A percentile compares a stretch with the other conserved stretches of the same genome.
Evolutionary conservation across 2,797 vertebrate species (phyloP).

Genomic region (Melanotaenia maccullochi): DNA sequence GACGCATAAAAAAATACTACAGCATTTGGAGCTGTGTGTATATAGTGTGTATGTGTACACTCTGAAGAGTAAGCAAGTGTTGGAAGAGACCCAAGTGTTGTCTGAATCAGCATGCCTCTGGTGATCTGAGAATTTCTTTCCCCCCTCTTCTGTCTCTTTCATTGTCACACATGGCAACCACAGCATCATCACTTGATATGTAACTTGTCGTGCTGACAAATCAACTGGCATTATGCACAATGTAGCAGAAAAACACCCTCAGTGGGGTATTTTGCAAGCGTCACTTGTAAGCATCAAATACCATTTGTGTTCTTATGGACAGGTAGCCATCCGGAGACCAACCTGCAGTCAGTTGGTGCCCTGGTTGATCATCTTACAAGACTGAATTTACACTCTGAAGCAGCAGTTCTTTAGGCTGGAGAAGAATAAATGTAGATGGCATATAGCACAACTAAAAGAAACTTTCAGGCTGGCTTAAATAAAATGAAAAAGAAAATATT

Average conservation of each 20-base stretch:
- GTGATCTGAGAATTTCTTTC: constrained; percentile 37
- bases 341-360: neutral
- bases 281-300: constrained; percentile 3
- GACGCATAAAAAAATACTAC: constrained; percentile 25
- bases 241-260: constrained; percentile 14
- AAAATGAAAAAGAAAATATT: too few species aligned
- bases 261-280: neutral
- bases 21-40: constrained; percentile 23
- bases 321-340: neutral
- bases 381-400: neutral
- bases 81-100: constrained; percentile 50
- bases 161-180: constrained; percentile 26
- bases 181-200: constrained; percentile 12
- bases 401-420: neutral
- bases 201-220: constrained; percentile 28
- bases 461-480: too few species aligned
- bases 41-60: constrained; percentile 10
- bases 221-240: constrained; percentile 4
- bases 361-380: neutral
- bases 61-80: constrained; percentile 13
- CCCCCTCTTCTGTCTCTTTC: constrained; percentile 1
- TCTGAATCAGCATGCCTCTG: constrained; percentile 65
- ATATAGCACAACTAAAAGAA: too few species aligned
- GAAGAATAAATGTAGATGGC: too few species aligned
- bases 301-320: neutral